phyloP scores from a whole-genome alignment of 2,797 vertebrate genomes.

The Chaetophractus vellerosus region DNA sequence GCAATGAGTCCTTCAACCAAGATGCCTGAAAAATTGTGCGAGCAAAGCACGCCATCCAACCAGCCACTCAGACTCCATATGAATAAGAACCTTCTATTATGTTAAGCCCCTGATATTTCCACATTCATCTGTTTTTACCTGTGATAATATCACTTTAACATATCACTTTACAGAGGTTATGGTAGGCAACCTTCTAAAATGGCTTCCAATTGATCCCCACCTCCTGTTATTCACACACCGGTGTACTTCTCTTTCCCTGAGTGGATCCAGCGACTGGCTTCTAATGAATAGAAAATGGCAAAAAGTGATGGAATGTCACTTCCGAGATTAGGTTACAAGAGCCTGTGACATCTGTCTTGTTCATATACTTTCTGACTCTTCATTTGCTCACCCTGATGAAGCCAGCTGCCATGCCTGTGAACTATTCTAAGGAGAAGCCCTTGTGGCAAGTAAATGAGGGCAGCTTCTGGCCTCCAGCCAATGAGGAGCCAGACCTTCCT shows the following conservation, averaged over 20 bases:
- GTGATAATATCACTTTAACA: not conserved
- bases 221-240: no score
- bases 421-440: not conserved
- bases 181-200: conserved; percentile 30
- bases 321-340: not conserved
- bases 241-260: no score
- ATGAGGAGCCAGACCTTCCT: not conserved
- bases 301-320: not conserved
- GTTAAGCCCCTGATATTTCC: not conserved
- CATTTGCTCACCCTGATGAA: not conserved
- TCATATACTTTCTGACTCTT: not conserved
- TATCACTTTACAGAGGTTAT: not conserved
- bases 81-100: not conserved
- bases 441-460: not conserved
- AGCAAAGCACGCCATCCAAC: not conserved
- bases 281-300: not conserved
- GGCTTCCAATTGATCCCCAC: not conserved
- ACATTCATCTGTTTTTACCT: not conserved
- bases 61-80: not conserved
- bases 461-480: not conserved
- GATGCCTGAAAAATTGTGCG: not conserved
- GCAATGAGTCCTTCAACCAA: not conserved
- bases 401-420: not conserved
- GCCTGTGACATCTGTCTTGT: not conserved
- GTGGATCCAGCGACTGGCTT: not conserved